Percentiles rank a stretch among this genome's conserved stretches.
These are phyloP conservation scores for Dendrolimus punctatus DNA, from an alignment of 1,140 invertebrate species.

Conservation along the genomic window DNA sequence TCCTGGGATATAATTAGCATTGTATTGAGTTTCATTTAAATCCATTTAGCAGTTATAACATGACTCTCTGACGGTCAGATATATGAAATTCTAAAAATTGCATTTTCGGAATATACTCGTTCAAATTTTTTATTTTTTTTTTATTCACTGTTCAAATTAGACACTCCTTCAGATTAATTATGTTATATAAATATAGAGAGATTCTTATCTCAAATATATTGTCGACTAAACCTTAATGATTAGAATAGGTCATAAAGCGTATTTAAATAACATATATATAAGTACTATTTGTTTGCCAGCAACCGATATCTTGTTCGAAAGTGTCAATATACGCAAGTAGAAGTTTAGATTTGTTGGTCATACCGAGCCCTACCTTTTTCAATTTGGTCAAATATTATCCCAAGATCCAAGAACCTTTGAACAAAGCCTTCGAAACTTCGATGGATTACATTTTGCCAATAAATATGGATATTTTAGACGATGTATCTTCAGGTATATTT, in stretches of 20 bases:
- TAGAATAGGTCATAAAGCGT: background rate
- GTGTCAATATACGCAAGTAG: slow-evolving; percentile 56
- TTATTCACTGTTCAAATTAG: no score
- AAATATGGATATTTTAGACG: slow-evolving; percentile 33
- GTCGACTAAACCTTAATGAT: no score
- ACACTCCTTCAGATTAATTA: no score
- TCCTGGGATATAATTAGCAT: no score
- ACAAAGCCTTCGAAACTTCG: slow-evolving; percentile 50
- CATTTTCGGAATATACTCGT: no score
- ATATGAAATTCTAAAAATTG: no score
- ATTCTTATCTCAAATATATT: no score
- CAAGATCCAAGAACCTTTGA: slow-evolving; percentile 51
- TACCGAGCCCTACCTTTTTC: slow-evolving; percentile 57
- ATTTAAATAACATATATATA: background rate
- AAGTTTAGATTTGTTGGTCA: slow-evolving; percentile 51
- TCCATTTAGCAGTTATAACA: no score
- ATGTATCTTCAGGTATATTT: slow-evolving; percentile 34
- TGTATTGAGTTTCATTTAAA: no score
- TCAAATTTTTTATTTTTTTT: no score
- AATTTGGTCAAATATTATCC: slow-evolving; percentile 60
- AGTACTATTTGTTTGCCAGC: slow-evolving; percentile 26
- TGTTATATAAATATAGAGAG: no score
- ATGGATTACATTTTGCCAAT: slow-evolving; percentile 60
- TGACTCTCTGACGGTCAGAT: no score
- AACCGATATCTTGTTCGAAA: slow-evolving; percentile 46